phyloP scores from a whole-genome alignment of 2,888 invertebrate species.

The Andricus quercusramuli region DNA sequence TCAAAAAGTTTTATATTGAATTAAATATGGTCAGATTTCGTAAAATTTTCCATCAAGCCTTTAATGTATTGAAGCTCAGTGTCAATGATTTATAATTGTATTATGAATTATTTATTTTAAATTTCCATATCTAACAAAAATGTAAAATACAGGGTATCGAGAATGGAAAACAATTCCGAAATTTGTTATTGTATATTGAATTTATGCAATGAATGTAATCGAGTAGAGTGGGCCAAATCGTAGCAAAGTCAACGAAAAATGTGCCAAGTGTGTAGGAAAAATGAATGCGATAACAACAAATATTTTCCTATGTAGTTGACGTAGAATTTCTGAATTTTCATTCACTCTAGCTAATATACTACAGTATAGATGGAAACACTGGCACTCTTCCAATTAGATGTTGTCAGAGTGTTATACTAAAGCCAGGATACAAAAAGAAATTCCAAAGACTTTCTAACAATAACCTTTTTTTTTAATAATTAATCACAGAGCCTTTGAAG shows the following conservation, averaged over 20 bases:
- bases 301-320: slow-evolving; percentile 10
- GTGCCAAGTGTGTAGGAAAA: not conserved
- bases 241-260: not conserved
- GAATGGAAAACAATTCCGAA: not conserved
- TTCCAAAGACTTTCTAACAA: too few relatives aligned
- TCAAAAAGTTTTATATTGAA: too few relatives aligned
- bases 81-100: too few relatives aligned
- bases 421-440: slow-evolving; percentile 12
- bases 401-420: slow-evolving; percentile 11
- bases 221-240: not conserved
- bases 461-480: slow-evolving; percentile 3
- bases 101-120: too few relatives aligned
- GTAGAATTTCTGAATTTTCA: slow-evolving; percentile 23
- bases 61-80: too few relatives aligned
- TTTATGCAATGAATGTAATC: not conserved
- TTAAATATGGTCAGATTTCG: too few relatives aligned
- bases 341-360: not conserved
- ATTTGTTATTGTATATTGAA: not conserved
- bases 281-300: slow-evolving; percentile 16
- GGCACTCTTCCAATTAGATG: slow-evolving; percentile 26
- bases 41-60: too few relatives aligned
- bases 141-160: not conserved
- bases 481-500: not conserved
- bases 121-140: not conserved
- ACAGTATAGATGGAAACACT: slow-evolving; percentile 6